Percentiles rank a stretch among this genome's conserved stretches.
phyloP scores from a whole-genome alignment of 2,888 invertebrate genomes.

The Lycaena phlaeas region DNA sequence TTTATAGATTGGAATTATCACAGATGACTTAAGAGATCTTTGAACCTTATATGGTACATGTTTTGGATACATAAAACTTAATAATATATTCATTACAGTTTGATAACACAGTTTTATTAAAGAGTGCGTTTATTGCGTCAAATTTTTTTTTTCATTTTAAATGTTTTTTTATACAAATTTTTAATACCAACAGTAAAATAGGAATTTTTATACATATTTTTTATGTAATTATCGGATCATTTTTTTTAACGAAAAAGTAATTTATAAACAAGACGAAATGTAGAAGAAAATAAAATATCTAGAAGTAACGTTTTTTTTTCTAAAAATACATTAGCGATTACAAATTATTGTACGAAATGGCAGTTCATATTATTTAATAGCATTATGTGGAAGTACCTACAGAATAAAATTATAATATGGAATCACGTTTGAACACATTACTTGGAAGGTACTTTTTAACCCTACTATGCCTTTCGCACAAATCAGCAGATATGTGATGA shows the following conservation, averaged over 20 bases:
- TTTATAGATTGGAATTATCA: slow-evolving; percentile 67
- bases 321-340: background rate
- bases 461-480: background rate
- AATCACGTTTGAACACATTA: slow-evolving; percentile 21
- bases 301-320: background rate
- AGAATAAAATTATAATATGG: background rate
- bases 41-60: slow-evolving; percentile 61
- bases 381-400: background rate
- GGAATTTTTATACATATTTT: too few relatives aligned
- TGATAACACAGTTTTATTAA: slow-evolving; percentile 4
- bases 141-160: too few relatives aligned
- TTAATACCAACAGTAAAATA: too few relatives aligned
- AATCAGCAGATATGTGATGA: too few relatives aligned
- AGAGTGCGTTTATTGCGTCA: background rate
- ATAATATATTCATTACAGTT: slow-evolving; percentile 16
- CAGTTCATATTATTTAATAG: slow-evolving; percentile 2
- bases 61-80: slow-evolving; percentile 38
- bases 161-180: too few relatives aligned
- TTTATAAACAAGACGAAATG: too few relatives aligned
- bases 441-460: slow-evolving; percentile 21
- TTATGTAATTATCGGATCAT: too few relatives aligned
- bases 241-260: too few relatives aligned
- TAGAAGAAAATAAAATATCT: too few relatives aligned
- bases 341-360: slow-evolving; percentile 8
- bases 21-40: slow-evolving; percentile 71